phyloP scores from a whole-genome alignment of 2,888 invertebrate species.

The Napeogenes inachia region DNA sequence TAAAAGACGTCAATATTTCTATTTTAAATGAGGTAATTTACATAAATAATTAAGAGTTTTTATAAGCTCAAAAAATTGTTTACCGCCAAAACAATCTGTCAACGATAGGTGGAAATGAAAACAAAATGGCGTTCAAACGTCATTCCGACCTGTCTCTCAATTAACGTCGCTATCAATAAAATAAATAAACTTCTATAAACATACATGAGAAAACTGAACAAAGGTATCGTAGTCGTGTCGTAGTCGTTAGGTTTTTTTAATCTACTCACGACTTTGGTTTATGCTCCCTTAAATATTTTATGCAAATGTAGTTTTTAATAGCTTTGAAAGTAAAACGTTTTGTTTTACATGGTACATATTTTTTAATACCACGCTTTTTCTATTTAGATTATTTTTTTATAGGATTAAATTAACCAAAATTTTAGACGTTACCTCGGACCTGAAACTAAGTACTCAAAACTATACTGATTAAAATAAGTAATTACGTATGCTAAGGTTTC shows the following conservation, averaged over 20 bases:
- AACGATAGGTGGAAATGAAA: conserved; percentile 33
- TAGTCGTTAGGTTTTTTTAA: conserved; percentile 12
- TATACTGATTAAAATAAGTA: neutral
- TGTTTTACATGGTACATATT: too few species aligned
- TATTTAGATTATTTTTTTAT: neutral
- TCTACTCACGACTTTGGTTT: conserved; percentile 10
- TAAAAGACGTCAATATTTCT: conserved; percentile 8
- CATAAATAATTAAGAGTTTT: conserved; percentile 26
- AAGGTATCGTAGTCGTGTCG: conserved; percentile 19
- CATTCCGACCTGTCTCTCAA: conserved; percentile 39
- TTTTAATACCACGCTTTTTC: too few species aligned
- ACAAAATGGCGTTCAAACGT: conserved; percentile 36
- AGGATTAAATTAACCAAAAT: neutral
- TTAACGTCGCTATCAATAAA: conserved; percentile 40
- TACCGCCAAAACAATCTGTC: conserved; percentile 33
- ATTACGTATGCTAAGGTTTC: too few species aligned
- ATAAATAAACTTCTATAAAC: conserved; percentile 36
- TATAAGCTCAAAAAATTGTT: conserved; percentile 24
- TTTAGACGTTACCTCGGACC: too few species aligned
- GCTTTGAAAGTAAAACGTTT: too few species aligned
- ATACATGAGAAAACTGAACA: conserved; percentile 19
- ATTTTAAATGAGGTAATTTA: conserved; percentile 15
- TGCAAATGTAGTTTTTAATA: neutral
- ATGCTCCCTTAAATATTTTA: neutral
- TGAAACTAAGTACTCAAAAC: neutral